These are phyloP conservation scores for Copsychus sechellarum DNA, from an alignment of 2,113 vertebrate genomes.

Conservation along the genomic window DNA sequence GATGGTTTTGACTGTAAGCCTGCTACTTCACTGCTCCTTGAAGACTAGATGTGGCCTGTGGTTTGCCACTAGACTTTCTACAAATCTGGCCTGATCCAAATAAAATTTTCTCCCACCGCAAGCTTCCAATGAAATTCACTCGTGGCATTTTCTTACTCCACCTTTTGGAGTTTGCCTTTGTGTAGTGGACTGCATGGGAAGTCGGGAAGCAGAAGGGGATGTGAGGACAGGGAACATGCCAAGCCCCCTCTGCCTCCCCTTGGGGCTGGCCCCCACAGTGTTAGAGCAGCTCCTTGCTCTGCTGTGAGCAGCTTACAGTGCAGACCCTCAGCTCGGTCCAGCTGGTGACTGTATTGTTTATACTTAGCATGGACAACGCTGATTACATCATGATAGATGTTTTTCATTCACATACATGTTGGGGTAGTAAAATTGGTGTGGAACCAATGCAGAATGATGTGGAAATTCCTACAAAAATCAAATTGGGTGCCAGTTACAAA, in stretches of 20 bases:
- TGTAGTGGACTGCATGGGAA: background rate
- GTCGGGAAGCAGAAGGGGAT: background rate
- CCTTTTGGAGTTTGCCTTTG: background rate
- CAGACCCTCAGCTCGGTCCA: background rate
- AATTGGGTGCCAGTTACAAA: slow-evolving; percentile 38
- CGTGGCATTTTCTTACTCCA: background rate
- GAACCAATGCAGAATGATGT: slow-evolving; percentile 8
- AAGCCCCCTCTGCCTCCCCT: background rate
- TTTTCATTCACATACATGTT: background rate
- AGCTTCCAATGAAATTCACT: background rate
- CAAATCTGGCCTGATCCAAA: background rate
- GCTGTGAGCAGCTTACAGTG: background rate
- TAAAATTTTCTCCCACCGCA: background rate
- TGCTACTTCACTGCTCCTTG: background rate
- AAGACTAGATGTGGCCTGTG: slow-evolving; percentile 35
- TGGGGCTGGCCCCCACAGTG: background rate
- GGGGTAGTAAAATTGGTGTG: background rate
- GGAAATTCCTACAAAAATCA: slow-evolving; percentile 52
- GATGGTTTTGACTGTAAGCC: slow-evolving; percentile 9
- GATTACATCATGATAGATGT: slow-evolving; percentile 1
- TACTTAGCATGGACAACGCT: background rate
- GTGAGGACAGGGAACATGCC: background rate
- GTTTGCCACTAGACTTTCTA: slow-evolving; percentile 18
- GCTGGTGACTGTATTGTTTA: background rate
- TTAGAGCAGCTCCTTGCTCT: background rate